phyloP scores from a whole-genome alignment of 1,140 invertebrate species.

The Bombus pyrosoma region DNA sequence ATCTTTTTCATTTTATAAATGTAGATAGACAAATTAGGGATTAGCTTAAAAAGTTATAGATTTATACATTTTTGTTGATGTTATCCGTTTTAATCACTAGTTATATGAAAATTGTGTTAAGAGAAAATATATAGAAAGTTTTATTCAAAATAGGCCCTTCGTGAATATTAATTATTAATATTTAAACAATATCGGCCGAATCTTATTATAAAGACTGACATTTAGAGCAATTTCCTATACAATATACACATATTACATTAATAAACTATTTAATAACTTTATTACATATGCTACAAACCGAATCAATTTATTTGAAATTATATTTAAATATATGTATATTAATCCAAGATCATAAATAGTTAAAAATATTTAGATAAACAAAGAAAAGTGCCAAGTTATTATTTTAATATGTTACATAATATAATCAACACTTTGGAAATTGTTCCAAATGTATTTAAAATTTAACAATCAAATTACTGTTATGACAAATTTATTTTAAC shows the following conservation, averaged over 20 bases:
- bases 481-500: conserved; percentile 19
- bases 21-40: conserved; percentile 18
- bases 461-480: conserved; percentile 30
- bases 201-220: conserved; percentile 38
- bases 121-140: conserved; percentile 17
- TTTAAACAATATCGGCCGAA: conserved; percentile 21
- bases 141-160: conserved; percentile 12
- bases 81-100: conserved; percentile 6
- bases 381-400: conserved; percentile 42
- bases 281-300: neutral
- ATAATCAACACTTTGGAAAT: conserved; percentile 40
- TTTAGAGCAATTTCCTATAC: conserved; percentile 48
- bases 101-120: conserved; percentile 10
- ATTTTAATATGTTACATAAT: conserved; percentile 7
- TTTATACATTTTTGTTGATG: conserved; percentile 26
- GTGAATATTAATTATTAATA: conserved; percentile 17
- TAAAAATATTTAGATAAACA: neutral
- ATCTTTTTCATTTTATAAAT: conserved; percentile 24
- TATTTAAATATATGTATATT: conserved; percentile 1
- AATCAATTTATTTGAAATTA: conserved; percentile 6
- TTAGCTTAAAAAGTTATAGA: conserved; percentile 12
- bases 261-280: conserved; percentile 27
- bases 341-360: conserved; percentile 9
- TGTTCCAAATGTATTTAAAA: conserved; percentile 41
- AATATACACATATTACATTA: conserved; percentile 19